Evolutionary conservation across 37 sponge, comb jelly and placozoan genomes (phyloP).

Genomic region (Axinella damicornis): DNA sequence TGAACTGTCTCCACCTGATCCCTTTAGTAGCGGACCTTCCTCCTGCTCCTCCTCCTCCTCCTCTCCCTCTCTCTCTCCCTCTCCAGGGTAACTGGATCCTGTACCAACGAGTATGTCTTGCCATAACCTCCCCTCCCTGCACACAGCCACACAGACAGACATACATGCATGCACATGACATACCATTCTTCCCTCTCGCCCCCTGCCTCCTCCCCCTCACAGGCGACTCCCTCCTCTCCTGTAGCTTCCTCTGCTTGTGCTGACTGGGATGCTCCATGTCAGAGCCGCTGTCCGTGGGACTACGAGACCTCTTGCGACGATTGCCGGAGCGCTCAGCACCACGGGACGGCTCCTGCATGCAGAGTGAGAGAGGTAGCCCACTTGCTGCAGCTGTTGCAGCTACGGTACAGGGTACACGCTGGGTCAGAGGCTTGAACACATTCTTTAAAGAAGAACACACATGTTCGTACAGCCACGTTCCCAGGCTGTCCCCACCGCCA

Average conservation of each 20-base stretch:
- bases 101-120: too few relatives aligned
- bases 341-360: too few relatives aligned
- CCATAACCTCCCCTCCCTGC: background rate
- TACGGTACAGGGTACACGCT: too few relatives aligned
- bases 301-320: background rate
- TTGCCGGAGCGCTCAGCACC: background rate
- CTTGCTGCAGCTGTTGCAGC: too few relatives aligned
- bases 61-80: background rate
- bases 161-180: background rate
- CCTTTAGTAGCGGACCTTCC: background rate
- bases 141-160: background rate
- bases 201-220: background rate
- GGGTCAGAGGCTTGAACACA: too few relatives aligned
- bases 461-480: too few relatives aligned
- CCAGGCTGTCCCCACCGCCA: too few relatives aligned
- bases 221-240: background rate
- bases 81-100: too few relatives aligned
- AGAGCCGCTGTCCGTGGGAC: background rate
- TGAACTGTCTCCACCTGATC: slow-evolving; percentile 6
- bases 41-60: background rate
- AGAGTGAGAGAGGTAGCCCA: too few relatives aligned
- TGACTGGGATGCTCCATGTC: background rate
- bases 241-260: background rate
- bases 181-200: background rate
- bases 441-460: too few relatives aligned